Conservation (phyloP, 2,113 vertebrate genomes). For the Nettapus auritus region DNA sequence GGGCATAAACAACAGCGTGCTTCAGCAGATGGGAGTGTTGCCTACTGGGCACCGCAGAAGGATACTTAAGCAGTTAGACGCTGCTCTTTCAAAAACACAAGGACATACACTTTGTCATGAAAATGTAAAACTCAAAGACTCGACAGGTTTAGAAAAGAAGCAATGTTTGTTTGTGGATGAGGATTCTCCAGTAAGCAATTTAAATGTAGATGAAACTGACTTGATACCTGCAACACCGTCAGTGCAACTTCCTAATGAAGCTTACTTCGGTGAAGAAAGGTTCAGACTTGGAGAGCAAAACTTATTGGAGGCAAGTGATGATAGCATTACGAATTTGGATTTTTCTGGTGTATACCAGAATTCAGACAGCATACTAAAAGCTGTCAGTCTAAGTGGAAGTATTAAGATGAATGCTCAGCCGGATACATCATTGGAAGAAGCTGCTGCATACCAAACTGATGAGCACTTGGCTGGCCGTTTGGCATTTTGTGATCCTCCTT, state of each 20-base stretch:
- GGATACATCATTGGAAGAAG: slow-evolving; percentile 11
- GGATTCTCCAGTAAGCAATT: background rate
- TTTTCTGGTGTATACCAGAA: slow-evolving; percentile 17
- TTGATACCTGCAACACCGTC: background rate
- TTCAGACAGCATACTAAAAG: background rate
- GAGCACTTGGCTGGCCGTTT: background rate
- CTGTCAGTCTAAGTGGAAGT: background rate
- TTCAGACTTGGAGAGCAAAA: background rate
- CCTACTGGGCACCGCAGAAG: slow-evolving; percentile 93
- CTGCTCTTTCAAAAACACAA: slow-evolving; percentile 53
- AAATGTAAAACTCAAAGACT: slow-evolving; percentile 45
- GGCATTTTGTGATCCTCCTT: background rate
- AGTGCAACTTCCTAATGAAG: background rate
- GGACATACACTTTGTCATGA: slow-evolving; percentile 24
- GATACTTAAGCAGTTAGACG: slow-evolving; percentile 88
- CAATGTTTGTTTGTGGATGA: background rate
- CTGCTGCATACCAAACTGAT: slow-evolving; percentile 13
- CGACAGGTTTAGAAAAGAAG: background rate
- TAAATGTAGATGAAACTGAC: background rate
- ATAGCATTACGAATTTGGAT: background rate
- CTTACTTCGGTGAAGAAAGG: background rate
- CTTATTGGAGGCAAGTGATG: background rate
- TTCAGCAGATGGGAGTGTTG: slow-evolving; percentile 83
- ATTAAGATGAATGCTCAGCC: background rate
- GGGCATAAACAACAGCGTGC: slow-evolving; percentile 78